Evolutionary conservation across 2,113 vertebrate genomes (phyloP), one percentile per base, ranked within the genome.

Genomic region (Corvus cornix): DNA sequence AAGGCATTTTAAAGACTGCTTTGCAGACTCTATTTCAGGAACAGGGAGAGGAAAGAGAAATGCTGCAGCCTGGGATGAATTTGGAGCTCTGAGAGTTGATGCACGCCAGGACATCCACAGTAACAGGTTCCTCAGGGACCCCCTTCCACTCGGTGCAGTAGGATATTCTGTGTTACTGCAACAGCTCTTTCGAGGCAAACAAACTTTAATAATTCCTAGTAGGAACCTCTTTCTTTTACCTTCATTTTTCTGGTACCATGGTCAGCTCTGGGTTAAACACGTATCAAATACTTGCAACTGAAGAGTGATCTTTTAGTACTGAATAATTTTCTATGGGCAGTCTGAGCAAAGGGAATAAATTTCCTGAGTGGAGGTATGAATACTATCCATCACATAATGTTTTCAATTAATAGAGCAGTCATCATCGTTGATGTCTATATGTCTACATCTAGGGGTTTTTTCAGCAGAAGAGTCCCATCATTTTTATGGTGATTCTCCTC

Each of bases 331-430:
- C 18, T 55, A 49, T 44, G 27, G 44, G 23, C 35, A 79, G 15
- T 37, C 13, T 87, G 27, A 86, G 90, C 28, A 64, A 67, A 95
- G 56, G 83, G 49, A 70, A 37, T 86, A 74, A 59, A 17, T 56
- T 80, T 93, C 49, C 41, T 41, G 22, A 58, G 22, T 72, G 19
- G 30, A 44, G 37, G 33, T 63, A 49, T n/a, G 33, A 90, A 78
- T 84, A 35, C n/a, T 35, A 78, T 70, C 60, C 48, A 75, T 70
- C 33, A 70, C 2, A 4, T 41, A 46, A 74, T 49, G 23, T 41
- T 96, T 93, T 88, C 20, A 77, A 93, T 80, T 77, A 90, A 89
- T 53, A 81, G 33, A 90, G 22, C 64, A 68, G 46, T 80, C 63
- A 20, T 76, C 33, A 55, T 74, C 1, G 0, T 53, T 84, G 56